Evolutionary conservation across 1,140 invertebrate genomes (phyloP), one percentile per base, ranked within the genome.

Genomic region (Trichomalopsis sarcophagae): DNA sequence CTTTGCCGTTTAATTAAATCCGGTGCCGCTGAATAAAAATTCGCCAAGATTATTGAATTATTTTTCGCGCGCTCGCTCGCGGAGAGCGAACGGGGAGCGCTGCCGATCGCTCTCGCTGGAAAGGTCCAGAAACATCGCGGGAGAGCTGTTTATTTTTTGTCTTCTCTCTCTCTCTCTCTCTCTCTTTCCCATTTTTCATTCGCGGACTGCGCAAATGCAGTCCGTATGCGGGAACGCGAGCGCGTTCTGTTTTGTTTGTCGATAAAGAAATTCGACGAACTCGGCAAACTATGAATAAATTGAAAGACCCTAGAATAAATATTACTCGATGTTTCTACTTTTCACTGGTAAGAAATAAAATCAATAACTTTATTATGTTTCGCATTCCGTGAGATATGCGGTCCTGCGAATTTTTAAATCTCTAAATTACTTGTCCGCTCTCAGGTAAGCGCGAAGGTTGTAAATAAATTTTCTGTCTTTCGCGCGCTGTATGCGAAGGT

Each of bases 1-100:
- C 88, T 90, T 90, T 89, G 87, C 82, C 87, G 85, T 87, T 88
- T 90, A 89, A 90, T 90, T 89, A 88, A 90, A 90, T 89, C 86
- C 87, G 79, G 81, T 55, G 76, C 74, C 33, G 86, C 73, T 85
- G 87, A 86, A 89, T 89, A 90, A 90, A 90, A 90, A 89, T 90
- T 88, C 87, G 86, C 86, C 82, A 86, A 87, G 89, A 87, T 88
- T 90, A 90, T 90, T 88, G 82, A 89, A 90, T 90, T 90, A 90
- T 89, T 88, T 86, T 89, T 84, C 84, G 76, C 75, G 47, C 75
- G 47, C 62, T 17, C 71, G n/a, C 5, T 21, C 33, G 33, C 33
- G 33, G 33, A 36, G 74, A 33, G 74, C 17, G 74, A 71, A 33
- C 69, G 69, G 1, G 10, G 23, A 71, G 21, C 33, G 44, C 14